These are phyloP conservation scores for Polyommatus iphigenia DNA, from an alignment of 2,888 invertebrate species.

Conservation along the genomic window DNA sequence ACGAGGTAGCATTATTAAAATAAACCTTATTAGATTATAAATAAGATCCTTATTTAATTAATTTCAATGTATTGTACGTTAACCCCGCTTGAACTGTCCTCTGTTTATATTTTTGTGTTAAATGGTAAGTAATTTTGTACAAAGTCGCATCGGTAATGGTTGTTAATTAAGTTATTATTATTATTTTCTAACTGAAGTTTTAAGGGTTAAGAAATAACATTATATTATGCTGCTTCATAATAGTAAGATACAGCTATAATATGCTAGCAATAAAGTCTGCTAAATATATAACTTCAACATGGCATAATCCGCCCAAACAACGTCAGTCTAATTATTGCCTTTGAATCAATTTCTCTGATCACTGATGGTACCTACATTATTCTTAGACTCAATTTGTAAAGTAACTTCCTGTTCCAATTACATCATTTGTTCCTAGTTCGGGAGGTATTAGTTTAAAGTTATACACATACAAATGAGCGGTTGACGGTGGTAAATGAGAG, in stretches of 20 bases:
- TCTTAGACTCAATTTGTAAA: not conserved
- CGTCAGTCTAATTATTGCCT: too few species aligned
- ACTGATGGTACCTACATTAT: not conserved
- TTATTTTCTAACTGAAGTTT: not conserved
- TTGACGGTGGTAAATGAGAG: slow-evolving; percentile 73
- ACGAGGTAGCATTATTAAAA: slow-evolving; percentile 26
- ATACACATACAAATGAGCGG: slow-evolving; percentile 71
- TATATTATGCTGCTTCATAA: too few species aligned
- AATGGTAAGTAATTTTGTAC: not conserved
- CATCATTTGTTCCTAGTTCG: not conserved
- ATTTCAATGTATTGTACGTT: not conserved
- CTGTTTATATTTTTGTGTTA: not conserved
- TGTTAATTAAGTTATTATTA: not conserved
- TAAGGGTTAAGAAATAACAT: too few species aligned
- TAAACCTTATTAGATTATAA: slow-evolving; percentile 11
- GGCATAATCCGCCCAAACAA: too few species aligned
- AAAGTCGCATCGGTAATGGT: not conserved
- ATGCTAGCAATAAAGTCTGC: too few species aligned
- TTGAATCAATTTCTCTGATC: not conserved
- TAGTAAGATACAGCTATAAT: too few species aligned
- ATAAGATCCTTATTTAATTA: not conserved
- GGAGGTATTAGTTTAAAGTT: slow-evolving; percentile 38
- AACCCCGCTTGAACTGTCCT: not conserved
- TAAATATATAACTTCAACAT: too few species aligned
- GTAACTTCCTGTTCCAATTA: not conserved